phyloP scores from a whole-genome alignment of 2,888 invertebrate species.

The Spilarctia lutea region DNA sequence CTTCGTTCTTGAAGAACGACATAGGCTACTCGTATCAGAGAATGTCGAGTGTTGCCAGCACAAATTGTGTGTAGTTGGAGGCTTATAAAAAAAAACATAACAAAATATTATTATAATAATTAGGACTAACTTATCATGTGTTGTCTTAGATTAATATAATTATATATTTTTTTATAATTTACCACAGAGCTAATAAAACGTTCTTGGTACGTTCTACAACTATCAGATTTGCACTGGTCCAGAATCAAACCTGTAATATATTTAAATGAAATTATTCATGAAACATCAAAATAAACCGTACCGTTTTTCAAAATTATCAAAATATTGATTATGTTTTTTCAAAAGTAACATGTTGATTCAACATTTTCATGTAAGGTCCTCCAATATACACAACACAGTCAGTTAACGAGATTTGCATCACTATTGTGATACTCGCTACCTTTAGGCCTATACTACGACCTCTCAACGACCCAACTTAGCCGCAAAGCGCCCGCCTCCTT shows the following conservation, averaged over 20 bases:
- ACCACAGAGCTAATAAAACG: neutral
- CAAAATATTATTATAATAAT: no score
- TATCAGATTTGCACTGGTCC: neutral
- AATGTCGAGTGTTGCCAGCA: neutral
- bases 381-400: constrained; percentile 46
- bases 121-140: no score
- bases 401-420: constrained; percentile 28
- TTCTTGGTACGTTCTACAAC: neutral
- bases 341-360: neutral
- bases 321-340: neutral
- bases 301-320: neutral
- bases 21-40: neutral
- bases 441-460: constrained; percentile 69
- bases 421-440: constrained; percentile 24
- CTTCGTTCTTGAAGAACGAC: no score
- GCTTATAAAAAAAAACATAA: no score
- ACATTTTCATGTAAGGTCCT: constrained; percentile 32
- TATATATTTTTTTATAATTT: neutral
- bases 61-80: neutral
- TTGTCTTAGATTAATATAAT: neutral
- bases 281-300: neutral
- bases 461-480: constrained; percentile 48
- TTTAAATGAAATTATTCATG: neutral
- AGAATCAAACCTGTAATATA: neutral
- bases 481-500: neutral